phyloP scores from a whole-genome alignment of 2,797 vertebrate genomes.

The Sternarchorhynchus goeldii region DNA sequence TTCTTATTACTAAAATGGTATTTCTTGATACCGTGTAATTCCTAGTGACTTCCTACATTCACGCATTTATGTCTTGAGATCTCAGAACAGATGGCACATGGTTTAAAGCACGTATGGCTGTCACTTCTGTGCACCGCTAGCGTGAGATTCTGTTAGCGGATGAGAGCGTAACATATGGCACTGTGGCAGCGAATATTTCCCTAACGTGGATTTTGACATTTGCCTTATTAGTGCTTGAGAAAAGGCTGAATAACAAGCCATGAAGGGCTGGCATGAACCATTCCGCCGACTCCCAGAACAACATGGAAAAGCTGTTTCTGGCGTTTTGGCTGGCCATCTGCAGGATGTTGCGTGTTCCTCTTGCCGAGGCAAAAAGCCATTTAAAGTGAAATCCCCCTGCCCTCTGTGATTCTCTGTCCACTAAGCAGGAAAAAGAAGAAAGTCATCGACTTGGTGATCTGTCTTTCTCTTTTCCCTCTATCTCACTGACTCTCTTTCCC shows the following conservation, averaged over 20 bases:
- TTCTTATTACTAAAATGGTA: not conserved
- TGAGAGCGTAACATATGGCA: conserved; percentile 23
- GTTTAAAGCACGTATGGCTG: conserved; percentile 11
- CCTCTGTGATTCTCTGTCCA: conserved; percentile 7
- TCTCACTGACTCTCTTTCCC: not conserved
- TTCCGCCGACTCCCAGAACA: conserved; percentile 53
- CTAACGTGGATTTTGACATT: conserved; percentile 41
- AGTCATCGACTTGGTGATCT: conserved; percentile 6
- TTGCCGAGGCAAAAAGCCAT: not conserved
- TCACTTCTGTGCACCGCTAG: conserved; percentile 10
- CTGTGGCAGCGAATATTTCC: conserved; percentile 45
- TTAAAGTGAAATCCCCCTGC: conserved; percentile 33
- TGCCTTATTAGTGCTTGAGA: conserved; percentile 27
- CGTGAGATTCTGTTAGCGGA: conserved; percentile 25
- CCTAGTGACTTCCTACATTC: not conserved
- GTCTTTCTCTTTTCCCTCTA: conserved; percentile 7
- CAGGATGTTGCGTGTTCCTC: not conserved
- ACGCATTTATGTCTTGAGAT: not conserved
- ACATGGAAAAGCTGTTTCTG: conserved; percentile 56
- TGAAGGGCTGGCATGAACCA: conserved; percentile 52
- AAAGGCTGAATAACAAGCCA: conserved; percentile 45
- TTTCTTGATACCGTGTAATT: not conserved
- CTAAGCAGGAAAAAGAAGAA: conserved; percentile 37
- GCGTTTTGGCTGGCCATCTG: conserved; percentile 52
- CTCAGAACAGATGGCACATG: conserved; percentile 12